These are phyloP conservation scores for Scaptomyza reducta DNA, from an alignment of 2,888 invertebrate genomes.

Conservation along the genomic window DNA sequence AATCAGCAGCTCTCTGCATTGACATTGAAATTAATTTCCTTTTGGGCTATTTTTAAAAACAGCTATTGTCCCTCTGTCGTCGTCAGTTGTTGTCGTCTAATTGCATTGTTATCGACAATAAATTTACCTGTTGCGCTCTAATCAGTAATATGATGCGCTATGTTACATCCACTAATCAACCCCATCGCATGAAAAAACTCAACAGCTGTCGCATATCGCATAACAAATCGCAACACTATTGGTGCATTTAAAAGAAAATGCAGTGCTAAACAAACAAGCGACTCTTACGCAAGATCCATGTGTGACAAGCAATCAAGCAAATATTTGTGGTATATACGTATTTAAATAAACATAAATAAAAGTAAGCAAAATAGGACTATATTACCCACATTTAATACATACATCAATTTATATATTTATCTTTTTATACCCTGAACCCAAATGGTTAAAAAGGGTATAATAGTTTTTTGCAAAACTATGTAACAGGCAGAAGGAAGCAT, in stretches of 20 bases:
- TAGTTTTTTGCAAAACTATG: too few species aligned
- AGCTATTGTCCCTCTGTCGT: constrained; percentile 14
- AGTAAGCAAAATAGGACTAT: neutral
- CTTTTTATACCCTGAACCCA: too few species aligned
- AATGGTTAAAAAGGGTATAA: too few species aligned
- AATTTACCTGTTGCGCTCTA: constrained; percentile 45
- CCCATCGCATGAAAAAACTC: constrained; percentile 8
- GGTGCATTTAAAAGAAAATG: constrained; percentile 31
- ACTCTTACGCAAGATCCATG: constrained; percentile 54
- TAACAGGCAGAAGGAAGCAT: too few species aligned
- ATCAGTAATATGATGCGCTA: constrained; percentile 25
- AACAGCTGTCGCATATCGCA: constrained; percentile 47
- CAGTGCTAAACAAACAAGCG: constrained; percentile 30
- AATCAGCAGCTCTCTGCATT: constrained; percentile 29
- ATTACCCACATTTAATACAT: neutral
- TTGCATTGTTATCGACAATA: constrained; percentile 41
- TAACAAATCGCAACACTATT: constrained; percentile 23
- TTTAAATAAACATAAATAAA: too few species aligned
- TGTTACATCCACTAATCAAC: constrained; percentile 25
- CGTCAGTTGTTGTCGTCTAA: neutral
- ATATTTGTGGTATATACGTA: too few species aligned
- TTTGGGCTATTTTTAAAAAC: constrained; percentile 37
- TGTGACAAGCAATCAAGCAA: neutral
- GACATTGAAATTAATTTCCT: constrained; percentile 43
- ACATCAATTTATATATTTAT: too few species aligned